Evolutionary conservation across 30 jellyfish, hydroid and myxozoan species (phyloP), one percentile per base, ranked within the genome.

Genomic region (Nemopilema nomurai): DNA sequence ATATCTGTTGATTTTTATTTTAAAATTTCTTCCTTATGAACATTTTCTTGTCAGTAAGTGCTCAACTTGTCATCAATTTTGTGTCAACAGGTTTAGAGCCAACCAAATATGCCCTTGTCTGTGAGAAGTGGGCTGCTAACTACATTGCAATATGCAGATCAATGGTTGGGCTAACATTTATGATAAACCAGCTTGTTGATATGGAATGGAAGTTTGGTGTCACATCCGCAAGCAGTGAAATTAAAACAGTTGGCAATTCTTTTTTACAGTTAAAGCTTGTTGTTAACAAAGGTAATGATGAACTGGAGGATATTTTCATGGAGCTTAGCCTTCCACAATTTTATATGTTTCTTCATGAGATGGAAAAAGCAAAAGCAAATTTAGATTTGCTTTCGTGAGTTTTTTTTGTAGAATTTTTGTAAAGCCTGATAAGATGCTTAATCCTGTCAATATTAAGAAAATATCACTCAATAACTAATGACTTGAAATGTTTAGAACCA

Each of bases 151-250:
- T 92, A 21, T 79, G 95, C 27, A 71, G 91, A 50, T 81, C 94
- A 1, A 84, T 80, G 80, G 93, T 82, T 27, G 87, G 87, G 13
- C 86, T 80, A 29, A 85, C 94, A n/a, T 86, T 92, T 73, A 76
- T 64, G 88, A 76, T 88, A 67, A 87, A 92, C 80, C 84, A 87
- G 62, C 90, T 92, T 51, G 97, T 92, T 41, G 98, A 92, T 49
- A 86, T 92, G 98, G 98, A 92, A 49, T 92, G 98, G 98, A 92
- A 92, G 51, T 92, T 92, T 81, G 98, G 98, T 74, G 98, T 92
- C 0, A 82, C 98, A 0, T 96, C 98, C 1, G 96, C 96, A n/a
- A 86, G 95, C n/a, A 87, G 91, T 67, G 98, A 92, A 51, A 53
- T 64, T 27, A 77, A 82, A 66, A 75, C 80, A 76, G 89, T 86